These are phyloP conservation scores for Spodoptera picta DNA, from an alignment of 2,888 invertebrate genomes.

Conservation along the genomic window DNA sequence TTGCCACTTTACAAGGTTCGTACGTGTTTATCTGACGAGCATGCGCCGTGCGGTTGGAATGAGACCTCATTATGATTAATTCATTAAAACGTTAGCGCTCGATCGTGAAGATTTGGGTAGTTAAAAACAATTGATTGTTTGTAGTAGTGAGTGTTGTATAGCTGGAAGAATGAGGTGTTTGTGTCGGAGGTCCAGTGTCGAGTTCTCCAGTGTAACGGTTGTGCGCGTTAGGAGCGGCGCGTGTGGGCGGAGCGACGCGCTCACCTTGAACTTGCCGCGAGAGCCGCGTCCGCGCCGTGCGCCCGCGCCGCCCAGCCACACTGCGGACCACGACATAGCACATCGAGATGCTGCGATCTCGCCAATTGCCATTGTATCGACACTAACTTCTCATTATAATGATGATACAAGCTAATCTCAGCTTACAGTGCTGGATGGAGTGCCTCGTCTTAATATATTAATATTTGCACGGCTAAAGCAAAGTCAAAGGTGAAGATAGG, in stretches of 20 bases:
- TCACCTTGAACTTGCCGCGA: constrained; percentile 88
- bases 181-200: constrained; percentile 77
- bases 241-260: constrained; percentile 87
- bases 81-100: constrained; percentile 65
- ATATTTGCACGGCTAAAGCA: neutral
- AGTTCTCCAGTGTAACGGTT: constrained; percentile 83
- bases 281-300: constrained; percentile 72
- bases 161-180: constrained; percentile 72
- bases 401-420: neutral
- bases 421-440: neutral
- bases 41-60: constrained; percentile 5
- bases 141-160: constrained; percentile 68
- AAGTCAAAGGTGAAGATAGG: neutral
- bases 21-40: no score
- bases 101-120: constrained; percentile 55
- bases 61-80: constrained; percentile 41
- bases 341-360: constrained; percentile 60
- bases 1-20: no score
- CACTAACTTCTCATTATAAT: constrained; percentile 16
- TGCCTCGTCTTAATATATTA: neutral
- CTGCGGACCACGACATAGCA: constrained; percentile 34
- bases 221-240: constrained; percentile 77
- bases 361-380: constrained; percentile 39
- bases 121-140: constrained; percentile 70
- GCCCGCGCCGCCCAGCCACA: constrained; percentile 44